These are phyloP conservation scores for Chaenogobius annularis DNA, from an alignment of 2,113 vertebrate species.

Conservation along the genomic window DNA sequence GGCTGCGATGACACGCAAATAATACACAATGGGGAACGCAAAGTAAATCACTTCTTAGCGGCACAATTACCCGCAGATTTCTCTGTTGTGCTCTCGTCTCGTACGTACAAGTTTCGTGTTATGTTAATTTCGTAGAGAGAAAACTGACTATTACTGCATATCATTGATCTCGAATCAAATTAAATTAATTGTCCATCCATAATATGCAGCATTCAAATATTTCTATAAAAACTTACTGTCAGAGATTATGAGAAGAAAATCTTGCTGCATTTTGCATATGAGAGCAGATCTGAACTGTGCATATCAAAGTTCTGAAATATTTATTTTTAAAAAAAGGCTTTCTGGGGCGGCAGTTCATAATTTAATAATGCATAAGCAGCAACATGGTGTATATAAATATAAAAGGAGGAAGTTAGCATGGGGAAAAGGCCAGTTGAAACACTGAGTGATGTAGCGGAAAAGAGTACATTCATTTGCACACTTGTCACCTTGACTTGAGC, in stretches of 20 bases:
- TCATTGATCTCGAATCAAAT: too few relatives aligned
- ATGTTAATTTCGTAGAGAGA: too few relatives aligned
- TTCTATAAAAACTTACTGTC: conserved; percentile 25
- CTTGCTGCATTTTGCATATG: conserved; percentile 47
- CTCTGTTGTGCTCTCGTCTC: too few relatives aligned
- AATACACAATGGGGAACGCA: too few relatives aligned
- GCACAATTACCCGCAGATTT: too few relatives aligned
- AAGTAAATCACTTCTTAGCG: too few relatives aligned
- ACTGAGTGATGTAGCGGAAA: conserved; percentile 32
- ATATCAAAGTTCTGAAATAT: conserved; percentile 71
- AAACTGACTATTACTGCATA: too few relatives aligned
- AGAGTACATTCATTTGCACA: conserved; percentile 38
- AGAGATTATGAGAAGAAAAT: conserved; percentile 29
- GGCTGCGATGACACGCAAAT: too few relatives aligned
- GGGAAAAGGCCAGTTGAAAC: conserved; percentile 51
- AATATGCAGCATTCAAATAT: not conserved
- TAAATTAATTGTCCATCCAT: not conserved
- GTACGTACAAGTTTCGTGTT: too few relatives aligned
- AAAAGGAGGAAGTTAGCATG: conserved; percentile 68
- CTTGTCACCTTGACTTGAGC: conserved; percentile 42
- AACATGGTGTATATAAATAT: conserved; percentile 72
- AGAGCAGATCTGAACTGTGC: conserved; percentile 63
- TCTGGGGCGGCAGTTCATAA: conserved; percentile 61
- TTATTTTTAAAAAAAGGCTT: conserved; percentile 66
- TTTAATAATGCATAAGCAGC: conserved; percentile 72